A percentile compares a stretch with the other conserved stretches of the same genome.
phyloP scores from a whole-genome alignment of 1,140 invertebrate species.

The Medauroidea extradentata region DNA sequence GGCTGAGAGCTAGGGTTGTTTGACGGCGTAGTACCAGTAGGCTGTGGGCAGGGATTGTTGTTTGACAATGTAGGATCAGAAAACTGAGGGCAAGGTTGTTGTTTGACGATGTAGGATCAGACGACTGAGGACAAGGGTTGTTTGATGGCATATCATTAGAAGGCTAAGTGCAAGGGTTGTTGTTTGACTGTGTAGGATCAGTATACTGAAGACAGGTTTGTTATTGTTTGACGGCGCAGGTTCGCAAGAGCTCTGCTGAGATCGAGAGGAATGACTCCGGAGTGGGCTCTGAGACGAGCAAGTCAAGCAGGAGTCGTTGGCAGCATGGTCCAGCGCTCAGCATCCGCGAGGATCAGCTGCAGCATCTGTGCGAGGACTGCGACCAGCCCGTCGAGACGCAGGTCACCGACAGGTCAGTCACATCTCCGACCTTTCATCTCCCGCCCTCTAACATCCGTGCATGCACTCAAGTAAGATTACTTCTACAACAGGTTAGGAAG shows the following conservation, averaged over 20 bases:
- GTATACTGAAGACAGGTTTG: too few relatives aligned
- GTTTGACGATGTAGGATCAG: too few relatives aligned
- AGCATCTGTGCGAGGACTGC: conserved; percentile 71
- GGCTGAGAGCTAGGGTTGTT: too few relatives aligned
- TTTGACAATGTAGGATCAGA: too few relatives aligned
- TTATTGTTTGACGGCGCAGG: too few relatives aligned
- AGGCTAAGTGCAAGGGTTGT: too few relatives aligned
- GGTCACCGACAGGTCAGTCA: conserved; percentile 52
- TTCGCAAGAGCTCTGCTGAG: conserved; percentile 47
- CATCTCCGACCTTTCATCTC: neutral
- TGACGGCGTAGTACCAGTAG: too few relatives aligned
- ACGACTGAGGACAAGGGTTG: too few relatives aligned
- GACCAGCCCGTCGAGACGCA: conserved; percentile 65
- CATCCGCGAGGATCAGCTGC: conserved; percentile 42
- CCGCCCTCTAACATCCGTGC: neutral
- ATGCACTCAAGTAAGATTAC: neutral
- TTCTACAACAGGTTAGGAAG: neutral
- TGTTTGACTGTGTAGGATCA: too few relatives aligned
- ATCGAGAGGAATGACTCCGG: conserved; percentile 90
- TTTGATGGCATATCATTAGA: too few relatives aligned
- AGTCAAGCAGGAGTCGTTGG: conserved; percentile 71
- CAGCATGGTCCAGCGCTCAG: conserved; percentile 47
- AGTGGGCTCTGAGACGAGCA: conserved; percentile 87
- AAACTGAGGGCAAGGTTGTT: too few relatives aligned
- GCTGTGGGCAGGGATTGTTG: too few relatives aligned